Conservation (phyloP, 2,113 vertebrate genomes). For the Pipra filicauda region DNA sequence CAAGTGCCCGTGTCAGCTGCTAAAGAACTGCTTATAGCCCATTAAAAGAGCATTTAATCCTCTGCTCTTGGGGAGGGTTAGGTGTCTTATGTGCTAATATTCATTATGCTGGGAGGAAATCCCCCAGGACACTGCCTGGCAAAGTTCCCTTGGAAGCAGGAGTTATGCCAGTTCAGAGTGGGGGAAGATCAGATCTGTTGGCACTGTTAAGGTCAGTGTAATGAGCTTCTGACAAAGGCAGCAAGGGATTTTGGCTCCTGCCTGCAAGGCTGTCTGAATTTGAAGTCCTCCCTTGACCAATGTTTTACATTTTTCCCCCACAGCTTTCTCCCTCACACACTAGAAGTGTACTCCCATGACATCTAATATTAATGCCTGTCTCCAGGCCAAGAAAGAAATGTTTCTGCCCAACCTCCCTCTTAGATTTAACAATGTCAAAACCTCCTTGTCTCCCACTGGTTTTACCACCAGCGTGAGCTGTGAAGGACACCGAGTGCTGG, state of each 20-base stretch:
- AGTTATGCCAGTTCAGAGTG: background rate
- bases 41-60: constrained; percentile 43
- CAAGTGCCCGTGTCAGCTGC: background rate
- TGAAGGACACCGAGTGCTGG: fast-evolving
- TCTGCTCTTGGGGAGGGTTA: background rate
- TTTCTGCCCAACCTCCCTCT: constrained; percentile 7
- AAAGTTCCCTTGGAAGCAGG: background rate
- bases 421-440: background rate
- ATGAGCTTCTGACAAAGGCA: background rate
- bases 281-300: background rate
- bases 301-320: background rate
- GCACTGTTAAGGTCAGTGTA: background rate
- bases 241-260: background rate
- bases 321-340: background rate
- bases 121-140: constrained; percentile 13
- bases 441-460: background rate
- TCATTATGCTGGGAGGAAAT: constrained; percentile 20
- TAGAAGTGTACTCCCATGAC: constrained; percentile 1
- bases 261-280: background rate
- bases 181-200: background rate
- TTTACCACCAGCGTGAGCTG: background rate
- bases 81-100: background rate
- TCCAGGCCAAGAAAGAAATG: constrained; percentile 6
- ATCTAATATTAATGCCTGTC: constrained; percentile 39
- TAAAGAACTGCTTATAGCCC: background rate